phyloP scores from a whole-genome alignment of 2,113 vertebrate species.

The Budorcas taxicolor region DNA sequence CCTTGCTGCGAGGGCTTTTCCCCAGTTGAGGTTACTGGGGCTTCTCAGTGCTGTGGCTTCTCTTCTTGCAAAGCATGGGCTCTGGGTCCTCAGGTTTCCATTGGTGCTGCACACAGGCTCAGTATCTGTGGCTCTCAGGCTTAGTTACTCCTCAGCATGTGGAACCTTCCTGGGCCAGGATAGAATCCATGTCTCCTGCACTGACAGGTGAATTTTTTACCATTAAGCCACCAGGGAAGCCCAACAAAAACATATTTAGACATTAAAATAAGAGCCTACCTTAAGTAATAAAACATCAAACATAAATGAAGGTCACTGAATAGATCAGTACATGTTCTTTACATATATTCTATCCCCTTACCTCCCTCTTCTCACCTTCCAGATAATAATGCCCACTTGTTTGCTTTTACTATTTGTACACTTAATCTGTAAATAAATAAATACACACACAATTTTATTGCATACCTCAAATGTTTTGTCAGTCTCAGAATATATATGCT shows the following conservation, averaged over 20 bases:
- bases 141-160: neutral
- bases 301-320: neutral
- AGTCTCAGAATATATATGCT: neutral
- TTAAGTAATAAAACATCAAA: neutral
- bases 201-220: neutral
- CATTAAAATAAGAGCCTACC: neutral
- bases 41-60: fast-evolving
- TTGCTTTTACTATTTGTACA: neutral
- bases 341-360: neutral
- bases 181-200: neutral
- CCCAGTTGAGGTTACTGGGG: neutral
- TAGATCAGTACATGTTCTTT: neutral
- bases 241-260: neutral
- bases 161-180: neutral
- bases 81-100: neutral
- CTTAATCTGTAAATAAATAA: neutral
- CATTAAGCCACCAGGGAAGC: neutral
- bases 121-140: neutral
- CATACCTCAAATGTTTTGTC: neutral
- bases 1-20: neutral
- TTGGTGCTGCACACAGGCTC: neutral
- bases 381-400: neutral
- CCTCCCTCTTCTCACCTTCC: neutral
- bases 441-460: neutral
- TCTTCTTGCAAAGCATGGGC: neutral